A percentile compares a stretch with the other conserved stretches of the same genome.
These are phyloP conservation scores for Thymelicus acteon DNA, from an alignment of 2,888 invertebrate genomes.

Conservation along the genomic window DNA sequence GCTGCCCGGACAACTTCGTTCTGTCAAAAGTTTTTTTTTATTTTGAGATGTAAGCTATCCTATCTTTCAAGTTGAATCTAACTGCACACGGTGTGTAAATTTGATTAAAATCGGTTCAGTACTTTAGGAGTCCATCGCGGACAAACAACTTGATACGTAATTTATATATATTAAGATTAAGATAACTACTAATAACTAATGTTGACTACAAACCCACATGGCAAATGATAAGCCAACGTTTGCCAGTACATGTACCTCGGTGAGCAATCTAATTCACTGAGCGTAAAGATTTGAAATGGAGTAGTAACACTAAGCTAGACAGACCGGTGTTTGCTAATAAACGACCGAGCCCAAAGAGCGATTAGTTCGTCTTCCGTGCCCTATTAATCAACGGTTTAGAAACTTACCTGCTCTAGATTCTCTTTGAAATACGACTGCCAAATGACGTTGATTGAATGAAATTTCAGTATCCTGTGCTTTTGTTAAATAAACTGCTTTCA, in stretches of 20 bases:
- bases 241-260: not conserved
- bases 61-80: no score
- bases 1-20: no score
- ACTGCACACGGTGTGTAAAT: no score
- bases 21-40: no score
- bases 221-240: not conserved
- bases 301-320: slow-evolving; percentile 31
- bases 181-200: no score
- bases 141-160: no score
- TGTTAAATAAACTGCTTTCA: not conserved
- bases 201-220: no score
- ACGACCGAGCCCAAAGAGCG: slow-evolving; percentile 43
- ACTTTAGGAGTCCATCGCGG: no score
- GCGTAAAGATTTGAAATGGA: slow-evolving; percentile 22
- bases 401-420: slow-evolving; percentile 54
- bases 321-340: slow-evolving; percentile 42
- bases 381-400: slow-evolving; percentile 64
- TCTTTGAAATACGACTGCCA: slow-evolving; percentile 32
- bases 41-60: no score
- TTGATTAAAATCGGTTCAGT: no score
- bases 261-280: slow-evolving; percentile 1
- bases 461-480: slow-evolving; percentile 19
- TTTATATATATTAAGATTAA: no score
- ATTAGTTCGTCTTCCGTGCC: slow-evolving; percentile 55
- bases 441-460: slow-evolving; percentile 33